Evolutionary conservation across 1,140 invertebrate genomes (phyloP).

Genomic region (Drosophila lini): DNA sequence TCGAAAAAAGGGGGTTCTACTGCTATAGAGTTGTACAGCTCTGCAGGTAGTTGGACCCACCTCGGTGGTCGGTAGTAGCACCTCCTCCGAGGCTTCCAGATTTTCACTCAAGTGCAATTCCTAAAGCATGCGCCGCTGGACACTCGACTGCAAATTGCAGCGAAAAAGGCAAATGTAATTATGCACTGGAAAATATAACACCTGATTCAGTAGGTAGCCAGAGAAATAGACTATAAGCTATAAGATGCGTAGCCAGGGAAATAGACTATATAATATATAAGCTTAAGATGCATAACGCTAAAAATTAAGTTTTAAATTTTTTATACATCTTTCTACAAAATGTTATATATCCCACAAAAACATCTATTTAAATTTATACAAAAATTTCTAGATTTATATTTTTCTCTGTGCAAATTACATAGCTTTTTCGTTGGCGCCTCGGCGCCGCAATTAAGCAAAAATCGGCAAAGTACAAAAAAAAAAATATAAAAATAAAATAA

Average conservation of each 20-base stretch:
- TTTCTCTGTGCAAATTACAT: slow-evolving; percentile 23
- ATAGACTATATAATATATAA: too few species aligned
- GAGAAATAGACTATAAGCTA: too few species aligned
- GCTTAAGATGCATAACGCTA: too few species aligned
- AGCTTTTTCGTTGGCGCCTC: slow-evolving; percentile 37
- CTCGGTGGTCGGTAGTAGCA: slow-evolving; percentile 54
- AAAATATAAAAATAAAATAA: slow-evolving; percentile 11
- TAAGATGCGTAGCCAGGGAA: too few species aligned
- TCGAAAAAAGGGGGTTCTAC: slow-evolving; percentile 23
- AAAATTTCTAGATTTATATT: neutral
- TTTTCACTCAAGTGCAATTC: slow-evolving; percentile 66
- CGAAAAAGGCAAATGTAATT: neutral
- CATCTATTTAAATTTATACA: neutral
- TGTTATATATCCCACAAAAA: too few species aligned
- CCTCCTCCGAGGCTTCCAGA: neutral
- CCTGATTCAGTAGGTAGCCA: too few species aligned
- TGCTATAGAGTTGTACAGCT: slow-evolving; percentile 7
- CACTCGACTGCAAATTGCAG: slow-evolving; percentile 49
- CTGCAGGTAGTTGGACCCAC: slow-evolving; percentile 52
- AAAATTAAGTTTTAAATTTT: too few species aligned
- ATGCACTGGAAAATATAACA: slow-evolving; percentile 2
- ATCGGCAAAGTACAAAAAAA: slow-evolving; percentile 21
- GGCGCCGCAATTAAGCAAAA: slow-evolving; percentile 70
- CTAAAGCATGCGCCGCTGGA: slow-evolving; percentile 67
- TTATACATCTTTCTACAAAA: too few species aligned